Conservation (phyloP, 2,888 invertebrate genomes). For the Horisme vitalbata region DNA sequence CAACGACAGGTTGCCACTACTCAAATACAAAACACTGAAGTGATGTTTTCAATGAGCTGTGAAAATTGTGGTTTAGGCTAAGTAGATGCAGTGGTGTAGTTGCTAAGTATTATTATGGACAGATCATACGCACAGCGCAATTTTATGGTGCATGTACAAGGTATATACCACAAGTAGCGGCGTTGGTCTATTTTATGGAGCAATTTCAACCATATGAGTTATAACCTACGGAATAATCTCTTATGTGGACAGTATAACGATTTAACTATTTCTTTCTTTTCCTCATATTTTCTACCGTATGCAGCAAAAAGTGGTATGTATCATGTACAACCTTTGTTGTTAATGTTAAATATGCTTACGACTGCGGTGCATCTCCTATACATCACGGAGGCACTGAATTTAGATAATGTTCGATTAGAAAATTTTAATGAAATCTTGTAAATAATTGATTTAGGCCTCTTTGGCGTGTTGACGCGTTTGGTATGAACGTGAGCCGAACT, state of each 20-base stretch:
- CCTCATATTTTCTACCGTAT: background rate
- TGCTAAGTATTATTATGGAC: constrained; percentile 1
- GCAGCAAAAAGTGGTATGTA: background rate
- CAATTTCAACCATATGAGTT: too few relatives aligned
- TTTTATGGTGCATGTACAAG: constrained; percentile 12
- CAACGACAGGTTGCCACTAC: constrained; percentile 78
- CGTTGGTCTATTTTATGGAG: too few relatives aligned
- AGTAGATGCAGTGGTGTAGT: constrained; percentile 6
- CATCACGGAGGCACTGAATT: constrained; percentile 3
- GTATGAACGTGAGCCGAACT: too few relatives aligned
- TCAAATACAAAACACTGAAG: constrained; percentile 72
- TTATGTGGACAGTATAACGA: too few relatives aligned
- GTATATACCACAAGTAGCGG: too few relatives aligned
- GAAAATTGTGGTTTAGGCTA: constrained; percentile 27
- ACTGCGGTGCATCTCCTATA: constrained; percentile 8
- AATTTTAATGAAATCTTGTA: constrained; percentile 9
- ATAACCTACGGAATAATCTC: too few relatives aligned
- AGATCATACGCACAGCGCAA: constrained; percentile 16
- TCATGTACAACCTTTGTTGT: background rate
- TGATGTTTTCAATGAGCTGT: constrained; percentile 30
- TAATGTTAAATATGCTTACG: constrained; percentile 7
- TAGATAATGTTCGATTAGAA: constrained; percentile 12
- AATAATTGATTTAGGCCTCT: constrained; percentile 2
- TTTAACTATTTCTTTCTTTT: background rate
- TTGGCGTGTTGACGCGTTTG: too few relatives aligned